Evolutionary conservation across 2,797 vertebrate species (phyloP), one percentile per base, ranked within the genome.

Genomic region (Falco biarmicus): DNA sequence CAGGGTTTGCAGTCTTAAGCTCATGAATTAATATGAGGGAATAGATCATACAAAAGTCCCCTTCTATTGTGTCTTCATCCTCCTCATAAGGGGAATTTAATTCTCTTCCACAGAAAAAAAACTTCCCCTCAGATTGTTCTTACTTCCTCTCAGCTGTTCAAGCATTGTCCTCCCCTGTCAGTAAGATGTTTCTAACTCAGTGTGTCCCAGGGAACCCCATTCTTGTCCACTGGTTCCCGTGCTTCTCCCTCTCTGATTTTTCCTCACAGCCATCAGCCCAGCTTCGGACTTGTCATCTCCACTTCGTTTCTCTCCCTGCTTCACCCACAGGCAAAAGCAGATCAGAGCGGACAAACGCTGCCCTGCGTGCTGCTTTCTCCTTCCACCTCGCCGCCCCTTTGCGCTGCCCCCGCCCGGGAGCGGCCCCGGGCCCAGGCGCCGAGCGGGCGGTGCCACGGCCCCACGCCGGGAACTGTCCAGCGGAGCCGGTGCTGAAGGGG

Each of bases 281-380:
- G 1, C 32, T 57, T 29, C 1, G 0, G 20, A 5, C 21, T 70
- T 15, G 24, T 4, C 5, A 21, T 14, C 25, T 10, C 48, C 11
- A 8, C 17, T 32, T 75, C 20, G 1, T 29, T 69, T 53, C 24
- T 47, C n/a, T 32, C 28, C 41, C 9, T 47, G 25, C 28, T 51
- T 68, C 29, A 6, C 29, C 18, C 34, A 15, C 15, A 7, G 1
- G 1, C 43, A 12, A 37, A 54, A 50, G 31, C 20, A 81, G 41
- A 15, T 20, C 24, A 5, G 26, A 17, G 14, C 0, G 9, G 5
- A 11, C 22, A 11, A 8, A 28, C 25, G 2, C 2, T 0, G 5
- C 21, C 19, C 37, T 26, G 15, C 20, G 2, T 0, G 0, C 14
- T 25, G 25, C 60, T 79, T 18, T 26, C 34, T 2, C 26, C 37